Percentiles rank a stretch among this genome's conserved stretches.
These are phyloP conservation scores for Hypothenemus hampei DNA, from an alignment of 1,140 invertebrate species.

Conservation along the genomic window DNA sequence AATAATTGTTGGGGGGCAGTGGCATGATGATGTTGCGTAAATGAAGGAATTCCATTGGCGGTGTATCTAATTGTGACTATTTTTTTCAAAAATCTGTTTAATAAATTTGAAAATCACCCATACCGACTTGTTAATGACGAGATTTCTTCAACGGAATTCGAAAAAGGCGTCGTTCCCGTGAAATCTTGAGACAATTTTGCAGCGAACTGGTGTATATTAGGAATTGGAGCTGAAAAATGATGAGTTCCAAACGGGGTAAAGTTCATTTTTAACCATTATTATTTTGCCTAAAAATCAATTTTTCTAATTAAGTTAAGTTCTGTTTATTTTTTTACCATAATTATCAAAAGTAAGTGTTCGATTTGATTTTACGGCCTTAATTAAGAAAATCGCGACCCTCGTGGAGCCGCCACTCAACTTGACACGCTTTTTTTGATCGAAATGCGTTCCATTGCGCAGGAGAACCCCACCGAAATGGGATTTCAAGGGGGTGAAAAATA, in stretches of 20 bases:
- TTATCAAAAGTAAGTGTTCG: neutral
- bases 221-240: conserved; percentile 58
- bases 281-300: neutral
- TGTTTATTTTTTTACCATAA: neutral
- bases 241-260: conserved; percentile 61
- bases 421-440: neutral
- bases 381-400: neutral
- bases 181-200: conserved; percentile 51
- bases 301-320: neutral
- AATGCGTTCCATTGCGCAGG: conserved; percentile 1
- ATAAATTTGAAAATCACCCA: neutral
- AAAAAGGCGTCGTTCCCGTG: conserved; percentile 34
- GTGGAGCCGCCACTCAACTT: neutral
- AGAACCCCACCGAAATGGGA: neutral
- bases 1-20: conserved; percentile 39
- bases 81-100: neutral
- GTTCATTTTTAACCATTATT: conserved; percentile 50
- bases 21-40: conserved; percentile 44
- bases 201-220: conserved; percentile 60
- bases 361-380: too few species aligned
- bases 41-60: conserved; percentile 43
- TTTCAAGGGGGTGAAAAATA: conserved; percentile 4
- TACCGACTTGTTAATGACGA: conserved; percentile 20
- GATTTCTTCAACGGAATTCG: conserved; percentile 35
- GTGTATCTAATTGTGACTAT: conserved; percentile 35